Evolutionary conservation across 2,888 invertebrate species (phyloP).

Genomic region (Morpho deidamia): DNA sequence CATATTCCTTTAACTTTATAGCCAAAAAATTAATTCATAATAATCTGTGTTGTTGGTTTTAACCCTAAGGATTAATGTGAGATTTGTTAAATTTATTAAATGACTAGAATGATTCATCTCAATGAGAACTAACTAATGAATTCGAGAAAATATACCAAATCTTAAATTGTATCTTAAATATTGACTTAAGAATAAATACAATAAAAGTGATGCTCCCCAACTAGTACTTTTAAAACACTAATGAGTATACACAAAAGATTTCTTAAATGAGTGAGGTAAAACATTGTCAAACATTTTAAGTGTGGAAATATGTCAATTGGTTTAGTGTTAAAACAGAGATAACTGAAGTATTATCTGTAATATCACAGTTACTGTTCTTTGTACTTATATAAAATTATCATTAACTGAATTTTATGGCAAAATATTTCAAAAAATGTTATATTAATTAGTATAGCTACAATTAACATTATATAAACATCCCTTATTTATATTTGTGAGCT

Average conservation of each 20-base stretch:
- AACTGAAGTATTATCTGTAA: constrained; percentile 20
- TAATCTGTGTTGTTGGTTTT: too few relatives aligned
- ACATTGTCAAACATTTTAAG: neutral
- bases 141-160: neutral
- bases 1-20: too few relatives aligned
- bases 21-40: too few relatives aligned
- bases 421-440: constrained; percentile 1
- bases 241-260: constrained; percentile 7
- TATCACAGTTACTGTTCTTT: constrained; percentile 28
- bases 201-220: constrained; percentile 8
- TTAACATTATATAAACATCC: constrained; percentile 6
- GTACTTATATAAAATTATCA: constrained; percentile 16
- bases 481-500: constrained; percentile 2
- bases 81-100: too few relatives aligned
- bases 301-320: constrained; percentile 2
- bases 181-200: neutral
- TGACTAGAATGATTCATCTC: neutral
- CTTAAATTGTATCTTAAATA: constrained; percentile 1
- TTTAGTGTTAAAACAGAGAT: constrained; percentile 4
- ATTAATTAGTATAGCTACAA: neutral
- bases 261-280: constrained; percentile 9
- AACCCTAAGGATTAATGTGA: too few relatives aligned
- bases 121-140: neutral
- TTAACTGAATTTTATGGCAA: constrained; percentile 10
- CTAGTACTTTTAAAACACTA: neutral